Percentiles rank a stretch among this genome's conserved stretches.
These are phyloP conservation scores for Scaptomyza graminum DNA, from an alignment of 1,140 invertebrate species.

Conservation along the genomic window DNA sequence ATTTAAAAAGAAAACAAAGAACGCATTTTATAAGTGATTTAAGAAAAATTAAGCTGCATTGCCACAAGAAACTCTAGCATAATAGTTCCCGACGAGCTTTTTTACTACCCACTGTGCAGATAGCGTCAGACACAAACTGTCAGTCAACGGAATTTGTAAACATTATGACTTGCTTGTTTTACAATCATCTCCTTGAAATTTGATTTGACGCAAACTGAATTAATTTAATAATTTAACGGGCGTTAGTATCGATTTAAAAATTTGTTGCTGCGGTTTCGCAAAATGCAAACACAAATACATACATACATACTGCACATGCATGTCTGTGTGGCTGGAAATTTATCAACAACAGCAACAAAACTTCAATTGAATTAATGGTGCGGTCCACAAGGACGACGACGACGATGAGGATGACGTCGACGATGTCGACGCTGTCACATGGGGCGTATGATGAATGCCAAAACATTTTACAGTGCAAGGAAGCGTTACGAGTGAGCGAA, in stretches of 20 bases:
- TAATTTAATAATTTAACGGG: slow-evolving; percentile 32
- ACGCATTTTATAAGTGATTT: no score
- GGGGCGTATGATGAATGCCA: slow-evolving; percentile 50
- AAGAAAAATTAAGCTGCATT: no score
- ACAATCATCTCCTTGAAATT: slow-evolving; percentile 25
- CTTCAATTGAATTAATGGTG: slow-evolving; percentile 58
- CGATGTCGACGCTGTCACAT: slow-evolving; percentile 3
- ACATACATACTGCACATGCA: no score
- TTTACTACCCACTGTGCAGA: background rate
- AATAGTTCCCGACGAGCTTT: no score
- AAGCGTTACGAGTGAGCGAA: background rate
- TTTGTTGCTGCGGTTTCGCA: slow-evolving; percentile 4
- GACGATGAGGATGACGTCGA: background rate
- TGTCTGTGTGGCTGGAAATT: slow-evolving; percentile 12
- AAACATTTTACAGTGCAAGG: slow-evolving; percentile 28
- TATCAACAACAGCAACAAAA: slow-evolving; percentile 19
- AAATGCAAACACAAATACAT: slow-evolving; percentile 9
- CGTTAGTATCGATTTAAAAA: slow-evolving; percentile 24
- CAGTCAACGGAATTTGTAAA: slow-evolving; percentile 29
- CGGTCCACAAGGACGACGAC: background rate
- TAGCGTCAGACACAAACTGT: background rate
- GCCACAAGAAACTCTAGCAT: no score
- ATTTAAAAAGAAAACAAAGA: no score
- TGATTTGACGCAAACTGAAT: slow-evolving; percentile 42
- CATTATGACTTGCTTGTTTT: slow-evolving; percentile 20